A percentile compares a stretch with the other conserved stretches of the same genome.
phyloP scores from a whole-genome alignment of 2,888 invertebrate species.

The Netelia fuscicornis region DNA sequence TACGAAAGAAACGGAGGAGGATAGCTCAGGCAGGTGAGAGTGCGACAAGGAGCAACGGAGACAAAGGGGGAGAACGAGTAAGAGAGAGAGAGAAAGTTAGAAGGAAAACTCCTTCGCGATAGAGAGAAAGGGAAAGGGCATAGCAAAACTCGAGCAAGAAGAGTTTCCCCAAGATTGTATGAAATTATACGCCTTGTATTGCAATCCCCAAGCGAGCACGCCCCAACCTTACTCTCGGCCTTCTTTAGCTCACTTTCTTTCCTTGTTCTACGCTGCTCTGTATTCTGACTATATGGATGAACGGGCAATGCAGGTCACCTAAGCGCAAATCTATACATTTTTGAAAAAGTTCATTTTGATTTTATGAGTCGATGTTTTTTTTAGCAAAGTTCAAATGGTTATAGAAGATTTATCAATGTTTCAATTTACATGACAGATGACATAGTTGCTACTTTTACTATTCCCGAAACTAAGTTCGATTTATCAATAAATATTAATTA shows the following conservation, averaged over 20 bases:
- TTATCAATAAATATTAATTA: neutral
- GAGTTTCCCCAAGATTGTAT: conserved; percentile 79
- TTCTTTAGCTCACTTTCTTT: conserved; percentile 46
- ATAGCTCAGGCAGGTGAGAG: conserved; percentile 35
- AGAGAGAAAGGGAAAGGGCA: conserved; percentile 54
- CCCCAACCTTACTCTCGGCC: conserved; percentile 37
- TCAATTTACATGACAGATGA: neutral
- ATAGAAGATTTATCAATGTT: neutral
- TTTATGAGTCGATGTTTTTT: neutral
- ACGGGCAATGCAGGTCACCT: conserved; percentile 18
- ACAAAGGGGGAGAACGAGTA: conserved; percentile 39
- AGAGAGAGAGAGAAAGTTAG: conserved; percentile 39
- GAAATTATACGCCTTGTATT: conserved; percentile 80
- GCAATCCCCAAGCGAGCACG: conserved; percentile 71
- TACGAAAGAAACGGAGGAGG: conserved; percentile 41
- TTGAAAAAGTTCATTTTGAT: neutral
- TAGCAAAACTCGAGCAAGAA: conserved; percentile 47
- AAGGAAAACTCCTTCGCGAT: conserved; percentile 33
- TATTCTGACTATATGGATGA: neutral
- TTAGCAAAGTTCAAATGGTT: neutral
- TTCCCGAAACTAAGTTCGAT: neutral
- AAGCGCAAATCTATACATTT: conserved; percentile 6
- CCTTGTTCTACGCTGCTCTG: neutral
- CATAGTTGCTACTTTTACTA: neutral
- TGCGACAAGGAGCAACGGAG: conserved; percentile 58